Evolutionary conservation across 2,888 invertebrate genomes (phyloP), one percentile per base, ranked within the genome.

Genomic region (Drosophila melanosoma): DNA sequence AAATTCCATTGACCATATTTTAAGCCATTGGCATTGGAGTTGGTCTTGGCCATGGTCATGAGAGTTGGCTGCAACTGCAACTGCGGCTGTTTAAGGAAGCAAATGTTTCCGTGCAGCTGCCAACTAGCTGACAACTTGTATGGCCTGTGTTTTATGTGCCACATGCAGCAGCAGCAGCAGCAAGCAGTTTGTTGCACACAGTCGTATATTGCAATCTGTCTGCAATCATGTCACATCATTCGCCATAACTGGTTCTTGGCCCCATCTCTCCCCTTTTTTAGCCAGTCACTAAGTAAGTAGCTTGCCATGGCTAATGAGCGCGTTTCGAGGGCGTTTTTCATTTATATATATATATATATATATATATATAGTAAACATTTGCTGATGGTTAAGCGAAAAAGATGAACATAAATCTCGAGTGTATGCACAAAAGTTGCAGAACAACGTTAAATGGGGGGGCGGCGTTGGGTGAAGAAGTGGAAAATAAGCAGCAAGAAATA

Each of bases 1-100:
- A 87, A 87, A 87, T 87, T 88, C 87, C 88, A 87, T 81, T 87
- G 87, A 85, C 87, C 87, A 87, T 87, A 87, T 87, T 83, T 87
- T 88, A 82, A 83, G 82, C 71, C 87, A 84, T 82, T 86, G 88
- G 81, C 87, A 83, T 73, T 77, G 81, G 61, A 54, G 51, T 57
- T 72, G 69, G 36, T n/a, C 20, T 61, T 35, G 59, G 33, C 26
- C 26, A 33, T 72, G 69, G 53, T 62, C 33, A 45, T 56, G 35
- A 56, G 68, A 49, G 60, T 54, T 64, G 73, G 57, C 53, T 72
- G 73, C 60, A 20, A 35, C 35, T 35, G 35, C 35, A 23, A 26
- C 26, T 56, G 38, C 38, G 38, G 26, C 83, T 84, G 73, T 88
- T 87, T 87, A 86, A 87, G 87, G 86, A 87, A 87, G 87, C 87